Conservation (phyloP, 1,140 invertebrate genomes). For the Pseudachorutes palmiensis region DNA sequence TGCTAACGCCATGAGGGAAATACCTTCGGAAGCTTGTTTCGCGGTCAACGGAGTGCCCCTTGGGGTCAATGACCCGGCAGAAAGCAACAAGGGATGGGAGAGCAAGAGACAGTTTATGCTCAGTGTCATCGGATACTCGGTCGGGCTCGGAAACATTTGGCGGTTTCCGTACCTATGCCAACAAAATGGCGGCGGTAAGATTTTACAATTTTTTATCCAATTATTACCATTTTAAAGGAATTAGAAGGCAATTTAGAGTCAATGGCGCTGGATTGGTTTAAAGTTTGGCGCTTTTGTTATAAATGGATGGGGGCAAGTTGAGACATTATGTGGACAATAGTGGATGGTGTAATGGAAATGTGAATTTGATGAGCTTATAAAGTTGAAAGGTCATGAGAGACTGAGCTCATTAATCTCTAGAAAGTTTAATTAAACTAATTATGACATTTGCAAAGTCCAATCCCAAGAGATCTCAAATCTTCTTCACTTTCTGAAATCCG, state of each 20-base stretch:
- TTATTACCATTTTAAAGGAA: conserved; percentile 13
- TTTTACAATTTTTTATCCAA: conserved; percentile 22
- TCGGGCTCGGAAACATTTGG: conserved; percentile 86
- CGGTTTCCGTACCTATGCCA: conserved; percentile 90
- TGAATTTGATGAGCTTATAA: no score
- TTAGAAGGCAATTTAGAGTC: neutral
- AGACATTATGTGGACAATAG: no score
- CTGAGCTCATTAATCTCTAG: no score
- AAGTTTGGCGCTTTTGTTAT: neutral
- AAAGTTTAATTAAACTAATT: no score
- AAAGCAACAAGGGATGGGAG: conserved; percentile 33
- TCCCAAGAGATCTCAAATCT: no score
- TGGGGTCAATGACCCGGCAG: conserved; percentile 51
- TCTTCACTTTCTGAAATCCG: no score
- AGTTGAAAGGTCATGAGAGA: no score
- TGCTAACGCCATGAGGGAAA: conserved; percentile 35
- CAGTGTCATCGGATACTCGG: conserved; percentile 80
- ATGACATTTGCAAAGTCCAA: no score
- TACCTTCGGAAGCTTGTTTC: conserved; percentile 35
- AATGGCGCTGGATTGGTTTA: neutral
- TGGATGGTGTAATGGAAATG: no score
- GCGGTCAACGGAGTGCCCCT: conserved; percentile 54
- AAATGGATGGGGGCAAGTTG: no score
- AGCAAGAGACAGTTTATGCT: conserved; percentile 80
- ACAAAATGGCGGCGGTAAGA: conserved; percentile 86